Base-by-base conservation (phyloP, 2,888 invertebrate genomes). In the Agriotes lineatus region DNA sequence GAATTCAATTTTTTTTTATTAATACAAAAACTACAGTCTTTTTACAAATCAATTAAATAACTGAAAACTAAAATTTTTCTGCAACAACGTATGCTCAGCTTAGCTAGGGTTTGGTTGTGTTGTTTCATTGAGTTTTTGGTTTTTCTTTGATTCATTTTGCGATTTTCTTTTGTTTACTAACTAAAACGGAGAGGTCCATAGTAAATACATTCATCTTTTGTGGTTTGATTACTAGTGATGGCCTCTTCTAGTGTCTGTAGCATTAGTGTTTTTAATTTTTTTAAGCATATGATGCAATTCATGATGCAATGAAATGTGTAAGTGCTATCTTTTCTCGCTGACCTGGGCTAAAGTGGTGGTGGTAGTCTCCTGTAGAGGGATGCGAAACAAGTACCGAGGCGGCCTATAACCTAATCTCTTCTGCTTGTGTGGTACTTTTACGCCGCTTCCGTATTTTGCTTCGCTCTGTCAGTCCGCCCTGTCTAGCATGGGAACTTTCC, bases 281-380 rank as follows among this genome's bases (percentile, higher is more conserved):
- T 72, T 74, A 75, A 77, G 78, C 79, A 76, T 76, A 75, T 75
- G 71, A 70, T 75, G 79, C 79, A 78, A 79, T 80, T 82, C 81
- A 81, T 81, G 80, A 82, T 82, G 82, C 82, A 82, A 81, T 82
- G 80, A 82, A 77, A 75, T 80, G 78, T 79, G 76, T 76, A 74
- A 71, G 76, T 79, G 77, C 76, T 78, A 67, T 77, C 72, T 74
- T 75, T 62, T 74, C 52, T 74, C 64, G 73, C 74, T 76, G 74
- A 72, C 67, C 71, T 69, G 72, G 71, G 70, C 60, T 68, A 56
- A 72, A 68, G 72, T 72, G 75, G 72, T 72, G 75, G 72, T 70
- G 67, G 73, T 74, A 73, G 65, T 73, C 61, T 72, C 71, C 64
- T 69, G 66, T 72, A 69, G 72, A 67, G 69, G 71, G 68, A 65